A percentile compares a stretch with the other conserved stretches of the same genome.
Conservation (phyloP, 2,888 invertebrate species). For the Camponotus fellah region DNA sequence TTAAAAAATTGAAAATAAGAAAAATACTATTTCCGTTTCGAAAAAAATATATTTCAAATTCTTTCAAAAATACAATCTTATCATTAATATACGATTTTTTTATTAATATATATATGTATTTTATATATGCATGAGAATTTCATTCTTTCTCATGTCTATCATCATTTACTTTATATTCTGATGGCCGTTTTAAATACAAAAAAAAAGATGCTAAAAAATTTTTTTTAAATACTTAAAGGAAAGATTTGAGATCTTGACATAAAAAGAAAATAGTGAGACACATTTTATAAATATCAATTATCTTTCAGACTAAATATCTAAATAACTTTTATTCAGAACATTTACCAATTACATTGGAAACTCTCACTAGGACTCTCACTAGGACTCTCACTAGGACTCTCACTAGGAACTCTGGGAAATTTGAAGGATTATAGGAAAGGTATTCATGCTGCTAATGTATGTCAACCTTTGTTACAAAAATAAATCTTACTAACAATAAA, state of each 20-base stretch:
- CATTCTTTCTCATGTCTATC: not conserved
- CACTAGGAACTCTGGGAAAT: not conserved
- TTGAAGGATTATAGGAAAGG: not conserved
- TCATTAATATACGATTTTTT: not conserved
- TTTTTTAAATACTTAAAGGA: not conserved
- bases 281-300: not conserved
- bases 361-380: not conserved
- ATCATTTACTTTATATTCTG: not conserved
- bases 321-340: constrained; percentile 7
- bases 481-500: constrained; percentile 3
- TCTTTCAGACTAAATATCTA: not conserved
- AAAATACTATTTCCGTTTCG: constrained; percentile 1
- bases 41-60: constrained; percentile 28
- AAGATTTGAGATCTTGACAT: not conserved
- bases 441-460: not conserved
- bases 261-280: not conserved
- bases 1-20: not conserved
- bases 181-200: not conserved
- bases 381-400: not conserved
- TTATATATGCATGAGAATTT: no score
- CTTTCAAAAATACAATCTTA: constrained; percentile 13
- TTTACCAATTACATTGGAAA: not conserved
- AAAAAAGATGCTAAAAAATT: not conserved
- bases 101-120: not conserved
- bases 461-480: constrained; percentile 31